phyloP scores from a whole-genome alignment of 1,140 invertebrate genomes.

The Formica selysi region DNA sequence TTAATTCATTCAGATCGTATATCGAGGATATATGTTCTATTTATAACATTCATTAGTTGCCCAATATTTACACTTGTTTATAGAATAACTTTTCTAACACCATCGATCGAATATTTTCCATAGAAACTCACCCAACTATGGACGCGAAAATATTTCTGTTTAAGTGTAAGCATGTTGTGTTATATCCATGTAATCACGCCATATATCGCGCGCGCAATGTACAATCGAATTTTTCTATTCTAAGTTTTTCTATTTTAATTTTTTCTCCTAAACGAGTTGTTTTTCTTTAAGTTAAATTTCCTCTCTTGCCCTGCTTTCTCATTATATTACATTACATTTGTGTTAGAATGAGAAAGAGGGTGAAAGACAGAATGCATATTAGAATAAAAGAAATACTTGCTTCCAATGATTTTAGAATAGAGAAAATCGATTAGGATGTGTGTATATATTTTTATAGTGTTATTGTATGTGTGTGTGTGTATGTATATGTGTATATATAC shows the following conservation, averaged over 20 bases:
- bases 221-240: slow-evolving; percentile 26
- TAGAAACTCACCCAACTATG: slow-evolving; percentile 65
- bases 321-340: slow-evolving; percentile 37
- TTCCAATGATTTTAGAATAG: slow-evolving; percentile 40
- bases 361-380: background rate
- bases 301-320: background rate
- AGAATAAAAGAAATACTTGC: slow-evolving; percentile 14
- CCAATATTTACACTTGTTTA: slow-evolving; percentile 21
- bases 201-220: slow-evolving; percentile 3
- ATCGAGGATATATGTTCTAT: slow-evolving; percentile 4
- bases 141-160: slow-evolving; percentile 63
- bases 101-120: slow-evolving; percentile 67
- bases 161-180: slow-evolving; percentile 54
- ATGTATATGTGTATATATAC: slow-evolving; percentile 68
- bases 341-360: background rate
- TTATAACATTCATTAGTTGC: slow-evolving; percentile 26
- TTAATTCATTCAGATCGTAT: background rate
- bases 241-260: slow-evolving; percentile 8
- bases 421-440: slow-evolving; percentile 55
- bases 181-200: slow-evolving; percentile 61
- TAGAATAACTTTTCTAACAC: background rate
- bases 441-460: slow-evolving; percentile 65
- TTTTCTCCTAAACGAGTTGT: background rate
- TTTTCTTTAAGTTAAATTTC: slow-evolving; percentile 1
- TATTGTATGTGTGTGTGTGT: slow-evolving; percentile 71